These are phyloP conservation scores for Zaprionus bogoriensis DNA, from an alignment of 2,888 invertebrate species.

Conservation along the genomic window DNA sequence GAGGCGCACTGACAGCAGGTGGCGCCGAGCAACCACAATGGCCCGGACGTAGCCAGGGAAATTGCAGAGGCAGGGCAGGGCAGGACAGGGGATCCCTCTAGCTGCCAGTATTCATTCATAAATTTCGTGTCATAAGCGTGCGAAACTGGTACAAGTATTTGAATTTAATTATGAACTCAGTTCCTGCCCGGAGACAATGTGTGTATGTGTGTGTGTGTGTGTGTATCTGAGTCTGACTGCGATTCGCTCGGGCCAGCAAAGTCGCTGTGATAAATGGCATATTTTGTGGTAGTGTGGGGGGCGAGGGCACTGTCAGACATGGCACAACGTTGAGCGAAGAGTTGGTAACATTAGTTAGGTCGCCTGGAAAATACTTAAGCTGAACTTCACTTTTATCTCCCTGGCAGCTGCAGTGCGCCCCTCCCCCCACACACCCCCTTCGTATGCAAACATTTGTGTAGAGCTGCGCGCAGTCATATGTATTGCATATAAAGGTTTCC, in stretches of 20 bases:
- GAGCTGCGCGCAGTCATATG: slow-evolving; percentile 6
- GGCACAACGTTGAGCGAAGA: slow-evolving; percentile 11
- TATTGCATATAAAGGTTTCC: slow-evolving; percentile 50
- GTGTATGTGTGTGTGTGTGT: too few relatives aligned
- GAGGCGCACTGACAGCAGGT: slow-evolving; percentile 59
- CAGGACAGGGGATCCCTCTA: slow-evolving; percentile 24
- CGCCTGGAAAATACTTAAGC: slow-evolving; percentile 60
- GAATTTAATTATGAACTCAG: slow-evolving; percentile 74
- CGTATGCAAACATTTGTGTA: slow-evolving; percentile 6
- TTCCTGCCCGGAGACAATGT: slow-evolving; percentile 58
- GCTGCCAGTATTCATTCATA: slow-evolving; percentile 62
- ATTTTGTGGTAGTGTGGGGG: slow-evolving; percentile 15
- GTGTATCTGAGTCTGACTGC: slow-evolving; percentile 28
- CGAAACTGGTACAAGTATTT: slow-evolving; percentile 69
- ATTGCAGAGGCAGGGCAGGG: not conserved
- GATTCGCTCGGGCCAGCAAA: slow-evolving; percentile 47
- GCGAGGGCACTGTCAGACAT: not conserved
- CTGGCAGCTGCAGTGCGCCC: too few relatives aligned
- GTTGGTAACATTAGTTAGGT: slow-evolving; percentile 43
- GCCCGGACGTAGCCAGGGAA: not conserved
- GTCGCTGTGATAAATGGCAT: slow-evolving; percentile 67
- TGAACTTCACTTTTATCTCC: slow-evolving; percentile 60
- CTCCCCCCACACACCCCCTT: too few relatives aligned
- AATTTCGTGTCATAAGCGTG: slow-evolving; percentile 72
- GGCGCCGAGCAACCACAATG: slow-evolving; percentile 23